Evolutionary conservation across 1,140 invertebrate genomes (phyloP), one percentile per base, ranked within the genome.

Genomic region (Metopolophium dirhodum): DNA sequence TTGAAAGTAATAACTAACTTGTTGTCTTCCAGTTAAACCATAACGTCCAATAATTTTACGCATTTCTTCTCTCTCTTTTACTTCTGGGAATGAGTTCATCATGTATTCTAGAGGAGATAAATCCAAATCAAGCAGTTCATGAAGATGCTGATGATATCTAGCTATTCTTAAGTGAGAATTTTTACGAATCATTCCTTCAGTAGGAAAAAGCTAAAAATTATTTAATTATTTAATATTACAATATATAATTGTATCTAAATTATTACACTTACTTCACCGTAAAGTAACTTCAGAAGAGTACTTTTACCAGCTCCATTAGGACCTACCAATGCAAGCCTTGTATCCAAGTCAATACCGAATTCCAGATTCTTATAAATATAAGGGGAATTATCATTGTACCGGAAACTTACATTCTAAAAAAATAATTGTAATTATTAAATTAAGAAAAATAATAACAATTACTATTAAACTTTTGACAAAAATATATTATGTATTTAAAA

Each of bases 241-340:
- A 51, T 51, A 87, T 87, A 93, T 57, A 37, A 86, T 35, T 93
- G 4, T 41, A 86, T 45, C 2, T n/a, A 23, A 93, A 94, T 51
- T 77, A 93, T 77, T 35, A 1, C 37, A 96, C 96, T 96, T 95
- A 98, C 97, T 95, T 99, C 99, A 94, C 98, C 98, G 95, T 98
- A 99, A 0, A 99, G 96, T 88, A 99, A 95, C 95, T 99, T 99
- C 9, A 99, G 95, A 9, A 99, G 96, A 0, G 99, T 99, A 94
- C 98, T 99, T 95, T 99, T 99, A 94, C 99, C 99, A 91, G 99
- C 99, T 94, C 99, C 99, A 95, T 99, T 99, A 9, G 99, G 99
- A 7, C 97, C 99, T 0, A 99, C 99, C n/a, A 99, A 96, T 61
- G 99, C 99, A 41, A 99, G 95, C 95, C 99, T 96, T 0, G 99